Base-by-base conservation (phyloP, 2,888 invertebrate genomes). In the Piscicola geometra region DNA sequence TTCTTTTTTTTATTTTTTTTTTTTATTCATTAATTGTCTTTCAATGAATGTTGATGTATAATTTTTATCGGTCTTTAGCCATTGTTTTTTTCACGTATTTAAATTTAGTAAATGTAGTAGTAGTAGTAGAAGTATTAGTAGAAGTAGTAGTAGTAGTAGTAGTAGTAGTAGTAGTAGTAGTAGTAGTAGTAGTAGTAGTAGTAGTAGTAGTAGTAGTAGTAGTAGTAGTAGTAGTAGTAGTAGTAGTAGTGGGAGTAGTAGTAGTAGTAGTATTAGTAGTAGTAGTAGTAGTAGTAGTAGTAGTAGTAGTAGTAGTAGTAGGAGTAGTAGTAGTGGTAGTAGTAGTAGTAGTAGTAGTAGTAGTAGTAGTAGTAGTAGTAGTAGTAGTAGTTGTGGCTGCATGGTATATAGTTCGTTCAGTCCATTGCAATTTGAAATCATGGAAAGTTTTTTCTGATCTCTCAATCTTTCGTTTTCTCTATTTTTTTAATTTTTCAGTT, bases 71-170 rank as follows among this genome's bases (percentile, higher is more conserved):
- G n/a, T n/a, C n/a, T n/a, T n/a, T n/a, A n/a, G n/a, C n/a, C n/a
- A n/a, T n/a, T n/a, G n/a, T n/a, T n/a, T n/a, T n/a, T n/a, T n/a
- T n/a, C n/a, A n/a, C n/a, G n/a, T n/a, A n/a, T n/a, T n/a, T n/a
- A n/a, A n/a, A n/a, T n/a, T n/a, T 41, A 41, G 41, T 41, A 41
- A 15, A 9, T 9, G 41, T 64, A 64, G 30, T 64, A 64, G n/a
- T n/a, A n/a, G n/a, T n/a, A n/a, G n/a, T n/a, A n/a, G n/a, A n/a
- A n/a, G n/a, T n/a, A n/a, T n/a, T n/a, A n/a, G n/a, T n/a, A n/a
- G n/a, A n/a, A n/a, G 64, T 64, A 64, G 64, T 64, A 64, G 64
- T 64, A 64, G 64, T 64, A 64, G 64, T 64, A 64, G 64, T 64
- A 64, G 64, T 64, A 64, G 64, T 64, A 64, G 64, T 64, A 64